These are phyloP conservation scores for Crotalus helleri DNA, from an alignment of 2,113 vertebrate species.

Conservation along the genomic window DNA sequence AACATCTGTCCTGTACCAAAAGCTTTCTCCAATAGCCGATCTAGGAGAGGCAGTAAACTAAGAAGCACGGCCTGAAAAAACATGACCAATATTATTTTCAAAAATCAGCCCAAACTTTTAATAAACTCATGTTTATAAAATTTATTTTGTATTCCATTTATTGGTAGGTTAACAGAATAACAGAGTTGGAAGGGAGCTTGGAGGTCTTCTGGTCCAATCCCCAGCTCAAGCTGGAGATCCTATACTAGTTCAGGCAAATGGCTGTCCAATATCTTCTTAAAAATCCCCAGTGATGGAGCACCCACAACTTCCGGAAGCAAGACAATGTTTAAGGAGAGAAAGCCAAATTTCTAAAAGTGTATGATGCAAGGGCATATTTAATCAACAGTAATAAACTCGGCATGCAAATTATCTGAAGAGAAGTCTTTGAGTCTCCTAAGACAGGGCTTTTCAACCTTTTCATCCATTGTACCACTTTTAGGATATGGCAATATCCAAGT, in stretches of 20 bases:
- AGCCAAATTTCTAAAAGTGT: background rate
- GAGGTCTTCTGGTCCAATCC: background rate
- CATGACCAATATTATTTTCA: background rate
- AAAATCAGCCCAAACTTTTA: constrained; percentile 8
- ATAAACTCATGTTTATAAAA: constrained; percentile 1
- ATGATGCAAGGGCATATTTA: background rate
- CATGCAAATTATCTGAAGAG: background rate
- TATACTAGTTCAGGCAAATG: background rate
- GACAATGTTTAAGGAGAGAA: background rate
- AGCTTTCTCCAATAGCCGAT: constrained; percentile 78
- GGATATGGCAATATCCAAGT: too few relatives aligned
- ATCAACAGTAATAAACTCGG: background rate
- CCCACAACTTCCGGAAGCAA: background rate
- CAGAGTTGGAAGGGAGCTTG: background rate
- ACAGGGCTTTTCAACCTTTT: background rate
- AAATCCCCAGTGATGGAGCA: background rate
- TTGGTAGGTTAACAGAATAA: background rate
- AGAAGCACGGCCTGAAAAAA: constrained; percentile 75
- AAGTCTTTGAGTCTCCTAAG: background rate
- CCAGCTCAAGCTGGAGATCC: background rate
- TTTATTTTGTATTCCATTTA: background rate
- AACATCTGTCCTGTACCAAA: constrained; percentile 66
- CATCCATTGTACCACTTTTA: too few relatives aligned
- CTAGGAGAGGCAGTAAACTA: constrained; percentile 75
- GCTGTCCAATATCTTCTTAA: background rate